These are phyloP conservation scores for Drosophila mulleri DNA, from an alignment of 2,888 invertebrate species.

Conservation along the genomic window DNA sequence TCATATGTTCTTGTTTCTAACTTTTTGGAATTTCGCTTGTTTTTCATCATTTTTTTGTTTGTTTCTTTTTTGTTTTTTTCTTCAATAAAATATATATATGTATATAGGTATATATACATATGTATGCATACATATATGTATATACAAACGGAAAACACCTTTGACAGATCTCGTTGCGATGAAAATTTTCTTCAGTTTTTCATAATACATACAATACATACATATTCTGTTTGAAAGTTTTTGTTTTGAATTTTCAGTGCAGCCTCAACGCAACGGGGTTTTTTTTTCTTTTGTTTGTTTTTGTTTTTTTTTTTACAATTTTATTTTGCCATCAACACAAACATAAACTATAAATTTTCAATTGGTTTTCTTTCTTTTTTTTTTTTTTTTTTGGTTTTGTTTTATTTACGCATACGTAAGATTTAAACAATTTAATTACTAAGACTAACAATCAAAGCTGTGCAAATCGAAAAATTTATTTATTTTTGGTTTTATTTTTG, in stretches of 20 bases:
- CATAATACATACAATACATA: slow-evolving; percentile 55
- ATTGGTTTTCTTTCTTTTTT: background rate
- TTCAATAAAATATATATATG: slow-evolving; percentile 32
- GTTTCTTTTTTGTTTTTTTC: background rate
- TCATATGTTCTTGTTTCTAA: slow-evolving; percentile 58
- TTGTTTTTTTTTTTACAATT: background rate
- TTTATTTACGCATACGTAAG: slow-evolving; percentile 54
- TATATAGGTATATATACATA: slow-evolving; percentile 17
- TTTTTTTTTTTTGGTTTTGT: background rate
- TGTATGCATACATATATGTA: background rate
- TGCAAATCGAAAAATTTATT: slow-evolving; percentile 56
- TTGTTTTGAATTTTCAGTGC: slow-evolving; percentile 7
- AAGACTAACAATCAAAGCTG: slow-evolving; percentile 64
- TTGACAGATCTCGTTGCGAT: slow-evolving; percentile 54
- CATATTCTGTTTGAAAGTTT: slow-evolving; percentile 27
- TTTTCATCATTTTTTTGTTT: background rate
- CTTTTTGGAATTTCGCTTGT: slow-evolving; percentile 21
- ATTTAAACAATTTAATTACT: slow-evolving; percentile 55
- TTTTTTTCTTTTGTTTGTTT: background rate
- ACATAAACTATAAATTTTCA: slow-evolving; percentile 15
- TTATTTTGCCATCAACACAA: slow-evolving; percentile 14
- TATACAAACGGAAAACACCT: slow-evolving; percentile 43
- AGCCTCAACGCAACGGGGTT: slow-evolving; percentile 12
- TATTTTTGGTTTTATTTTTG: slow-evolving; percentile 20
- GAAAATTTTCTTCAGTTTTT: slow-evolving; percentile 37